Percentiles rank a stretch among this genome's conserved stretches.
Evolutionary conservation across 2,113 vertebrate species (phyloP).

Genomic region (Seriola dumerili): DNA sequence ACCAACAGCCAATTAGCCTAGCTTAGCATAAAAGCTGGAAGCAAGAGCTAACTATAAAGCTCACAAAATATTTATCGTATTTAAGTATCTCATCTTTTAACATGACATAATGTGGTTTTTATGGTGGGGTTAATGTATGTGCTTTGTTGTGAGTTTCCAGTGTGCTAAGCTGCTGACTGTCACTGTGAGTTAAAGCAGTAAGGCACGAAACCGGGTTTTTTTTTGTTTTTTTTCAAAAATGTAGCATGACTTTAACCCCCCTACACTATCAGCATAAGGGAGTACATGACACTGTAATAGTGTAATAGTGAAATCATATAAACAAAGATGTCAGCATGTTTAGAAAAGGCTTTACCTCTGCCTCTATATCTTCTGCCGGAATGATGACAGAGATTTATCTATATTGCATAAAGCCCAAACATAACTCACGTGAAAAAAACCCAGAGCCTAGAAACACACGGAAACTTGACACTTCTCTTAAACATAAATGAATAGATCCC

Average conservation of each 20-base stretch:
- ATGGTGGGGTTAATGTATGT: too few relatives aligned
- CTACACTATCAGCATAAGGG: neutral
- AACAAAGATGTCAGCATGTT: constrained; percentile 35
- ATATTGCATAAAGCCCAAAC: neutral
- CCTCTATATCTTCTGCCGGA: constrained; percentile 7
- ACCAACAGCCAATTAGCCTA: neutral
- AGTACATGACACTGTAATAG: neutral
- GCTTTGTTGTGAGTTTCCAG: neutral
- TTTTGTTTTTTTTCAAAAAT: neutral
- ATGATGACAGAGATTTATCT: constrained; percentile 17
- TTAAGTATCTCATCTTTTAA: neutral
- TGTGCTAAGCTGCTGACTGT: neutral
- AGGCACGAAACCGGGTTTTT: neutral
- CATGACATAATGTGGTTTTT: neutral
- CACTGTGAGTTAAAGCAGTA: neutral
- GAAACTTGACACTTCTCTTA: too few relatives aligned
- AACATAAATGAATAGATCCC: neutral
- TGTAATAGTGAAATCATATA: constrained; percentile 15
- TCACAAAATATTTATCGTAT: too few relatives aligned
- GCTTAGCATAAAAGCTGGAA: neutral
- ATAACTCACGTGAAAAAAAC: neutral
- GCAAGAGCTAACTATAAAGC: too few relatives aligned
- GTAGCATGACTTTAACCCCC: neutral
- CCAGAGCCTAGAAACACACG: neutral
- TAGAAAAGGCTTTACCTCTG: constrained; percentile 10